A percentile compares a stretch with the other conserved stretches of the same genome.
phyloP scores from a whole-genome alignment of 2,888 invertebrate genomes.

The Patella depressa region DNA sequence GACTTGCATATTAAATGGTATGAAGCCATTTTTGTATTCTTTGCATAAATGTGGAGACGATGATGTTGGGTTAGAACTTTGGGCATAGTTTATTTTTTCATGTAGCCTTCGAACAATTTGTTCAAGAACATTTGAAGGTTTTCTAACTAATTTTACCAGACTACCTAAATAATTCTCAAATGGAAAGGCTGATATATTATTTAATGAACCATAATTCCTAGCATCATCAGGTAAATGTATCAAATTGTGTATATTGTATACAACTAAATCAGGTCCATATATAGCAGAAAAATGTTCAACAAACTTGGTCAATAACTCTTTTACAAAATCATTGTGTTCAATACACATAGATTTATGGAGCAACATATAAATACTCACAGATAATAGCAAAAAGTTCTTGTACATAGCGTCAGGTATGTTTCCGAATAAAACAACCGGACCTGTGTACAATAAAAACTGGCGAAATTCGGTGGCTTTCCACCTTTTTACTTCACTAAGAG shows the following conservation, averaged over 20 bases:
- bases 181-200: conserved; percentile 20
- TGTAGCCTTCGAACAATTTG: conserved; percentile 1
- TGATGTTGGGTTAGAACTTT: background rate
- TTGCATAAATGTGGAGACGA: no score
- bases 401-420: no score
- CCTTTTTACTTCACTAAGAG: conserved; percentile 42
- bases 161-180: conserved; percentile 16
- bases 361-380: no score
- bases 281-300: conserved; percentile 31
- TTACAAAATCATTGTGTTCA: no score
- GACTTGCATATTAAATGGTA: no score
- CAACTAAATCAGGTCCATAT: conserved; percentile 30
- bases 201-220: conserved; percentile 4
- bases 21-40: no score
- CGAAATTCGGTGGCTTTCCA: conserved; percentile 59
- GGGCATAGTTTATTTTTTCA: background rate
- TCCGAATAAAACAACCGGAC: conserved; percentile 40
- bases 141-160: conserved; percentile 9
- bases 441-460: conserved; percentile 56
- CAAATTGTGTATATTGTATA: conserved; percentile 13
- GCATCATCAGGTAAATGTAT: conserved; percentile 17
- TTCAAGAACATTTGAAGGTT: conserved; percentile 8
- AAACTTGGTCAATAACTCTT: conserved; percentile 34
- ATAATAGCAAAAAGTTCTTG: no score
- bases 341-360: no score